These are phyloP conservation scores for Aegithalos caudatus DNA, from an alignment of 2,113 vertebrate genomes.

Conservation along the genomic window DNA sequence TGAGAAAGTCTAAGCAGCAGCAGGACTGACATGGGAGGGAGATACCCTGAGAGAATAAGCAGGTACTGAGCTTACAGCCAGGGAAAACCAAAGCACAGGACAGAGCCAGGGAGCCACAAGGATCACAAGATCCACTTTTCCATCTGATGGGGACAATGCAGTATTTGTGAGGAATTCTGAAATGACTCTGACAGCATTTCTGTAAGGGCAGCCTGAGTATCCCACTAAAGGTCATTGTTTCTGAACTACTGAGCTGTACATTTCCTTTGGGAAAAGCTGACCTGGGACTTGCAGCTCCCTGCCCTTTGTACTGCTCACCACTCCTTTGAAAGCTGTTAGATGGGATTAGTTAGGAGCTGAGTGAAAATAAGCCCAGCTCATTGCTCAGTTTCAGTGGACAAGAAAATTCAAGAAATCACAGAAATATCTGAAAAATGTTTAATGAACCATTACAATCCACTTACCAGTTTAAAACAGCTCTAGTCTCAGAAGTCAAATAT, in stretches of 20 bases:
- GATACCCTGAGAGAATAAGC: neutral
- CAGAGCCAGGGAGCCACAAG: neutral
- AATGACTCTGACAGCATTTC: neutral
- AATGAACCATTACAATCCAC: neutral
- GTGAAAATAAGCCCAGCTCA: neutral
- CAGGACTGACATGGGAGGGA: neutral
- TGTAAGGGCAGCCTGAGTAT: neutral
- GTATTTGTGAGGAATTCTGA: neutral
- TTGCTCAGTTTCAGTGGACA: neutral
- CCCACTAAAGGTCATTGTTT: neutral
- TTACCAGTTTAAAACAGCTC: neutral
- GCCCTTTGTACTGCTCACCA: neutral
- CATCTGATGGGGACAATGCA: neutral
- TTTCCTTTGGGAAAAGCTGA: neutral
- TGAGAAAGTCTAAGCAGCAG: neutral
- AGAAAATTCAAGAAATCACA: neutral
- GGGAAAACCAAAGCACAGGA: neutral
- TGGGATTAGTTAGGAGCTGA: neutral
- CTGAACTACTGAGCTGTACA: neutral
- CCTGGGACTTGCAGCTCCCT: neutral
- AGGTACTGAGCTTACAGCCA: neutral
- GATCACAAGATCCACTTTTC: neutral
- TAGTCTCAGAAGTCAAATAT: neutral
- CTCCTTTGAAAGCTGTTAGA: neutral
- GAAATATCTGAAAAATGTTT: neutral